phyloP scores from a whole-genome alignment of 1,140 invertebrate genomes.

The Pristionchus pacificus region DNA sequence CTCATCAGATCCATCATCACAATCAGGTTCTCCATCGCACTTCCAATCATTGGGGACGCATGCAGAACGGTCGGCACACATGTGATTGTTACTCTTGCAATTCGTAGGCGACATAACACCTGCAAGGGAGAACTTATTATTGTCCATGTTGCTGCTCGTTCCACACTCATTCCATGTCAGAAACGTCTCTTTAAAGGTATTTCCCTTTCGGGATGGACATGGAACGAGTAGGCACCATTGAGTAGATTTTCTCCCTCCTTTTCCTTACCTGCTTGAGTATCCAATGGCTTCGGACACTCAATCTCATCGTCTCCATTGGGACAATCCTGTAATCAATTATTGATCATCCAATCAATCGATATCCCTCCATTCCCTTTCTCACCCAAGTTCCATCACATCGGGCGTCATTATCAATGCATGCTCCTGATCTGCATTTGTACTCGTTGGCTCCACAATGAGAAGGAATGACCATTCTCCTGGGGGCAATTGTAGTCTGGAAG shows the following conservation, averaged over 20 bases:
- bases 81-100: too few relatives aligned
- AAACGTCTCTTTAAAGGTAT: too few relatives aligned
- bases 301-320: conserved; percentile 25
- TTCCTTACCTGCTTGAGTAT: too few relatives aligned
- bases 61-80: neutral
- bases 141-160: too few relatives aligned
- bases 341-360: neutral
- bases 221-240: too few relatives aligned
- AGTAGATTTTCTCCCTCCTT: too few relatives aligned
- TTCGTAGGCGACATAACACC: too few relatives aligned
- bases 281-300: too few relatives aligned
- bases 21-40: conserved; percentile 24
- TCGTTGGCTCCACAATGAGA: neutral
- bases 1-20: conserved; percentile 26
- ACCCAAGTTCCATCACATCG: conserved; percentile 6
- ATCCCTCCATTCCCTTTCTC: neutral
- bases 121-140: too few relatives aligned
- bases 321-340: conserved; percentile 18
- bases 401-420: conserved; percentile 1
- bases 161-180: too few relatives aligned
- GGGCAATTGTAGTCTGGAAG: neutral
- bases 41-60: conserved; percentile 22
- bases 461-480: too few relatives aligned
- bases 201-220: too few relatives aligned
- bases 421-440: neutral